phyloP scores from a whole-genome alignment of 1,140 invertebrate genomes.

The Pinna nobilis region DNA sequence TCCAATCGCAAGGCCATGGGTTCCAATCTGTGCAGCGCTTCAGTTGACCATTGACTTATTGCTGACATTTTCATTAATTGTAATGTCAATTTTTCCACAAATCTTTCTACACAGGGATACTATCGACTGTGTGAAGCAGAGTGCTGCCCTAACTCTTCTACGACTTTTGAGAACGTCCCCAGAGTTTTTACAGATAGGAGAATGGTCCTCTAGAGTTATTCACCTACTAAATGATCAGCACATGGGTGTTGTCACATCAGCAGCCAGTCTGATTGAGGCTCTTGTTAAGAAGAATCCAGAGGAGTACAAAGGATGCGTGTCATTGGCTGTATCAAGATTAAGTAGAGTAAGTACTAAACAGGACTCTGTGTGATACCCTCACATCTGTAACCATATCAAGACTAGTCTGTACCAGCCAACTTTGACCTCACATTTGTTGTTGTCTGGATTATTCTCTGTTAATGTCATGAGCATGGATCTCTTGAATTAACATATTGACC shows the following conservation, averaged over 20 bases:
- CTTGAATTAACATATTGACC: no score
- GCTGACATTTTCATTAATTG: no score
- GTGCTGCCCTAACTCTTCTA: conserved; percentile 96
- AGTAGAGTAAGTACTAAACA: conserved; percentile 83
- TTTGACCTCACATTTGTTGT: no score
- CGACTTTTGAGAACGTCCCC: conserved; percentile 92
- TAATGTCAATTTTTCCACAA: no score
- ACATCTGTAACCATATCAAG: not conserved
- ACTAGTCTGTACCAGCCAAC: no score
- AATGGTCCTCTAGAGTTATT: conserved; percentile 99
- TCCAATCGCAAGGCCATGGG: no score
- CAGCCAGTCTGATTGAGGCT: conserved; percentile 97
- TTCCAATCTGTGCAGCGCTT: no score
- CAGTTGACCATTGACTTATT: no score
- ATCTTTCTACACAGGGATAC: conserved; percentile 88
- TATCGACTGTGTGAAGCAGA: conserved; percentile 99
- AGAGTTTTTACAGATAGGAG: conserved; percentile 95
- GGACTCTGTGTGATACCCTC: not conserved
- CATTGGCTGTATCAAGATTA: conserved; percentile 96
- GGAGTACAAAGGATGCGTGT: conserved; percentile 99
- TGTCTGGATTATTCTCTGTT: no score
- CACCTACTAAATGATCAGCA: conserved; percentile 99
- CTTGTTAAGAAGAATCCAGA: conserved; percentile 99
- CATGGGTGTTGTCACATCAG: conserved; percentile 99
- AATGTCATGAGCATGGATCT: no score